Base-by-base conservation (phyloP, 1,140 invertebrate species). In the Bemisia tabaci region DNA sequence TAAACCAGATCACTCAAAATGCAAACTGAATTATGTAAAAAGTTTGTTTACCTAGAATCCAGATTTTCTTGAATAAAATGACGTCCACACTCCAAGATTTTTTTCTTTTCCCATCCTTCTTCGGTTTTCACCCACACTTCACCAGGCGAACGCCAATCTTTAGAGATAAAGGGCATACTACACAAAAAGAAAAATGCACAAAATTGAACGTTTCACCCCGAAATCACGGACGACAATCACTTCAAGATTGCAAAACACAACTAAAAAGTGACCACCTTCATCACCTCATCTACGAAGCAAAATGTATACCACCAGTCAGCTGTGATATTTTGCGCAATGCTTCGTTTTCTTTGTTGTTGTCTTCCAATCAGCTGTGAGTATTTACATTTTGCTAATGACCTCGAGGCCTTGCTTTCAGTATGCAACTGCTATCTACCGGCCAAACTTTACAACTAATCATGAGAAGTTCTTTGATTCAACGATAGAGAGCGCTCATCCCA, bases 81-180 rank as follows among this genome's bases (percentile, higher is more conserved):
- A 58, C 66, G 66, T 60, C 70, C 85, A 75, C 87, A 91, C 77
- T 91, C 89, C 59, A 95, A 81, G 65, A 95, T 90, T 82, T 97
- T 97, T 77, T 92, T 90, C 79, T 91, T 90, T 78, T 96, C 93
- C 94, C 94, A 97, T 66, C 95, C 94, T 78, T 95, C 92, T 71
- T 92, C 87, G 33, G 94, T 97, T 82, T 96, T 95, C 22, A 98
- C 93, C 96, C 96, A 98, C 74, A 91, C 90, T 78, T 98, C 95
- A 39, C 96, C 96, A 59, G 94, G 94, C 66, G 94, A 96, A 74
- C 95, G 83, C 90, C 90, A 93, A 80, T 92, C 90, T 80, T 91
- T 91, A 26, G 90, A 92, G 78, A 91, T 91, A 81, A 97, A 98
- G 72, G 95, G 95, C 95, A 98, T 98, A 69, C 65, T 70, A 63